phyloP scores from a whole-genome alignment of 2,888 invertebrate genomes.

The Tricholauxania praeusta region DNA sequence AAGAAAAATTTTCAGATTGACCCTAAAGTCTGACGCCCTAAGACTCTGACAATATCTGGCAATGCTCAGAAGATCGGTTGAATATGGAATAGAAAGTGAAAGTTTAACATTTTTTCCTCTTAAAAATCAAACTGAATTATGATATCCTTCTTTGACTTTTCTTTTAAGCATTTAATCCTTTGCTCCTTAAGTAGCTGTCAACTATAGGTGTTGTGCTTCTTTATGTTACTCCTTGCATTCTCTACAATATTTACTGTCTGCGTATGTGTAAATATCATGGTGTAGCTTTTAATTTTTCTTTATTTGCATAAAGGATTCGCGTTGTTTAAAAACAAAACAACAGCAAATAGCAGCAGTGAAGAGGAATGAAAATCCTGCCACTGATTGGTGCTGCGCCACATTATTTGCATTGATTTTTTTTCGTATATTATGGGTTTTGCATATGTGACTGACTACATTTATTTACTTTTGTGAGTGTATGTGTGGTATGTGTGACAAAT shows the following conservation, averaged over 20 bases:
- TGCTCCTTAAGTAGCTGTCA: too few relatives aligned
- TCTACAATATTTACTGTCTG: background rate
- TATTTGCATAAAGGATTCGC: constrained; percentile 38
- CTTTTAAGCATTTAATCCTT: too few relatives aligned
- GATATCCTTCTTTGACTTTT: too few relatives aligned
- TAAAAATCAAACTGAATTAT: too few relatives aligned
- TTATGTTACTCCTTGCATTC: background rate
- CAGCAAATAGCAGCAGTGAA: constrained; percentile 2
- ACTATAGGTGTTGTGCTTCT: too few relatives aligned
- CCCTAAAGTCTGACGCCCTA: too few relatives aligned
- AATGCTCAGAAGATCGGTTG: too few relatives aligned
- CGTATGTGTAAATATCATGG: constrained; percentile 19
- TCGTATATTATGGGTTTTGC: too few relatives aligned
- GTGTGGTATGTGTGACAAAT: constrained; percentile 8
- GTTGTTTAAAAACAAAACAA: constrained; percentile 17
- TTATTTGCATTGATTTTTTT: background rate
- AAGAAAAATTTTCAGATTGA: too few relatives aligned
- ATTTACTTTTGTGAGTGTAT: constrained; percentile 10
- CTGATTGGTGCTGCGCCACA: constrained; percentile 23
- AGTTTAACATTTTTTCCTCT: too few relatives aligned
- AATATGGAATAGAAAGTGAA: too few relatives aligned
- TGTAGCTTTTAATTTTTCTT: constrained; percentile 14
- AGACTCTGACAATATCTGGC: too few relatives aligned
- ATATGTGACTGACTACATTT: background rate
- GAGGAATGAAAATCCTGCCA: constrained; percentile 7